Conservation (phyloP, 1,140 invertebrate species). For the Asobara japonica region DNA sequence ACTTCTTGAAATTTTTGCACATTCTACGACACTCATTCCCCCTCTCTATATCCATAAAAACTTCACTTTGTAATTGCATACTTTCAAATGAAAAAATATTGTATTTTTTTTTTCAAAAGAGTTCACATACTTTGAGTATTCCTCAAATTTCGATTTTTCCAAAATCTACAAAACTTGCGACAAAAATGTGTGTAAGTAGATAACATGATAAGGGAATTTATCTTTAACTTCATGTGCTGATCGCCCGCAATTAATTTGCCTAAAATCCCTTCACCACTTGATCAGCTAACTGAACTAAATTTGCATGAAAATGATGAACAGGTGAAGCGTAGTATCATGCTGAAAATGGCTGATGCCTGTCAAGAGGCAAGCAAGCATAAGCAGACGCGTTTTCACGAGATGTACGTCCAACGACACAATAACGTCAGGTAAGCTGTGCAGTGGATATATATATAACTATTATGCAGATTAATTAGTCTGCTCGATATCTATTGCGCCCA, state of each 20-base stretch:
- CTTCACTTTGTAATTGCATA: too few species aligned
- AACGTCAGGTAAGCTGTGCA: conserved; percentile 82
- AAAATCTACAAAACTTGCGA: too few species aligned
- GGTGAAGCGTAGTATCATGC: conserved; percentile 93
- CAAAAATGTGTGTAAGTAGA: too few species aligned
- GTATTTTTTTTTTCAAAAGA: too few species aligned
- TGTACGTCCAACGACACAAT: conserved; percentile 97
- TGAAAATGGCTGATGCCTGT: conserved; percentile 91
- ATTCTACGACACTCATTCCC: too few species aligned
- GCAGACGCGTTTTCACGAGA: conserved; percentile 90
- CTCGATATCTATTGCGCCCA: not conserved
- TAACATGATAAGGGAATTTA: too few species aligned
- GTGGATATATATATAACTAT: not conserved
- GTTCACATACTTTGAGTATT: too few species aligned
- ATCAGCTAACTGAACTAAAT: not conserved
- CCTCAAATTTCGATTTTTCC: too few species aligned
- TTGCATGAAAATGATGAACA: conserved; percentile 56
- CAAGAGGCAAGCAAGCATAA: conserved; percentile 76
- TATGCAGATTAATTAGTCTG: not conserved
- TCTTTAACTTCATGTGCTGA: too few species aligned
- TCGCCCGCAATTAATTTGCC: not conserved
- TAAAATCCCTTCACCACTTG: not conserved
- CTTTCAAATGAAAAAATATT: too few species aligned
- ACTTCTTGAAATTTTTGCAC: too few species aligned
- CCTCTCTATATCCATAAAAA: too few species aligned